Conservation (phyloP, 2,797 vertebrate genomes). For the Betta splendens region DNA sequence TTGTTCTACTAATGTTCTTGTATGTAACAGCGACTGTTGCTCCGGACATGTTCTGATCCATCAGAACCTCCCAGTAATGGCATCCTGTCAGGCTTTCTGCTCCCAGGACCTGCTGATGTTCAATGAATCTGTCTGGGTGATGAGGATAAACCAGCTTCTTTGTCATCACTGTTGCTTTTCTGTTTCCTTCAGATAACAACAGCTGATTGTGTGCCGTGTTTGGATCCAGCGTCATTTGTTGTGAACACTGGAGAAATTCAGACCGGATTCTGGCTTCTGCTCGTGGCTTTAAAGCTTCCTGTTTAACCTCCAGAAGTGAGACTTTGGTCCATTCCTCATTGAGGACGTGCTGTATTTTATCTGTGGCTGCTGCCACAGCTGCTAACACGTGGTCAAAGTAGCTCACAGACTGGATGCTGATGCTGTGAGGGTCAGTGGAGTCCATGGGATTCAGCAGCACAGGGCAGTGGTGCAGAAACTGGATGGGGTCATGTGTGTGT, state of each 20-base stretch:
- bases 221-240: conserved; percentile 11
- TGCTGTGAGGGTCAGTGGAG: background rate
- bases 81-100: conserved; percentile 6
- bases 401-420: background rate
- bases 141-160: no score
- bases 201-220: background rate
- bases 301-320: background rate
- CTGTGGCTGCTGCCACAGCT: background rate
- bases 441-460: background rate
- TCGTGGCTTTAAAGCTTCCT: background rate
- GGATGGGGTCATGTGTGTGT: background rate
- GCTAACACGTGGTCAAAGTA: conserved; percentile 1
- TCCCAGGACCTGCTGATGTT: conserved; percentile 2
- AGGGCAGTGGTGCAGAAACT: background rate
- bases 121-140: background rate
- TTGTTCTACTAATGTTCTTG: background rate
- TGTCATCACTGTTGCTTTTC: background rate
- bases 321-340: background rate
- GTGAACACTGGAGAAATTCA: conserved; percentile 6
- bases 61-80: conserved; percentile 17
- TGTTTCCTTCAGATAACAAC: conserved; percentile 12
- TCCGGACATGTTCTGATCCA: background rate
- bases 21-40: conserved; percentile 6
- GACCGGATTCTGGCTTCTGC: background rate
- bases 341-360: background rate